A percentile compares a stretch with the other conserved stretches of the same genome.
These are phyloP conservation scores for Probosciger aterrimus DNA, from an alignment of 2,113 vertebrate genomes.

Conservation along the genomic window DNA sequence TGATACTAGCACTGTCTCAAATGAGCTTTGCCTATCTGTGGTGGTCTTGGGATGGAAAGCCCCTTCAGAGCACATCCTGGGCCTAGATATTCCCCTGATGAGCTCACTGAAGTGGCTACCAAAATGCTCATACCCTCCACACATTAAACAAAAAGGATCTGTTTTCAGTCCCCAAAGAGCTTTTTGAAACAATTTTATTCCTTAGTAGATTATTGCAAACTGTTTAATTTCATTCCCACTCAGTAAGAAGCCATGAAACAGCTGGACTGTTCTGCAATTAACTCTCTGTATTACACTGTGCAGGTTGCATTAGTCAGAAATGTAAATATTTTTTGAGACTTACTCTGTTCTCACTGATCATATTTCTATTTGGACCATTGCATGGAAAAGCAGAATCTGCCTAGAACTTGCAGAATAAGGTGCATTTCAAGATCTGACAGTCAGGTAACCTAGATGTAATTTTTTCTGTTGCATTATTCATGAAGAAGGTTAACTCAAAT, in stretches of 20 bases:
- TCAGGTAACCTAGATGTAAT: not conserved
- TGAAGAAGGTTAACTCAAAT: not conserved
- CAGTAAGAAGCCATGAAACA: not conserved
- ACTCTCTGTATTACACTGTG: not conserved
- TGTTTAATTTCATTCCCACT: not conserved
- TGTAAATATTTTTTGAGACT: not conserved
- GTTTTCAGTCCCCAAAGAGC: not conserved
- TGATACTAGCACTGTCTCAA: not conserved
- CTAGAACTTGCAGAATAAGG: not conserved
- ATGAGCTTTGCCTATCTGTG: not conserved
- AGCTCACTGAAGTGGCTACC: not conserved
- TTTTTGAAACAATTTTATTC: not conserved
- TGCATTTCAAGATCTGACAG: not conserved
- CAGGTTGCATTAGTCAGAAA: not conserved
- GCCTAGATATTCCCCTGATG: not conserved
- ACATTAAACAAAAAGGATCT: not conserved
- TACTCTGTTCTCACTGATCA: not conserved
- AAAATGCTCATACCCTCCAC: not conserved
- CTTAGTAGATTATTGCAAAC: not conserved
- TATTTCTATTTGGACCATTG: not conserved
- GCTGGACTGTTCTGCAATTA: not conserved
- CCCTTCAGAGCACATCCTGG: not conserved
- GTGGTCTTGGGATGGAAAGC: not conserved
- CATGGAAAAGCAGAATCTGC: not conserved
- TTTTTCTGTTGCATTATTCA: not conserved